These are phyloP conservation scores for Dendroctonus ponderosae DNA, from an alignment of 1,140 invertebrate genomes.

Conservation along the genomic window DNA sequence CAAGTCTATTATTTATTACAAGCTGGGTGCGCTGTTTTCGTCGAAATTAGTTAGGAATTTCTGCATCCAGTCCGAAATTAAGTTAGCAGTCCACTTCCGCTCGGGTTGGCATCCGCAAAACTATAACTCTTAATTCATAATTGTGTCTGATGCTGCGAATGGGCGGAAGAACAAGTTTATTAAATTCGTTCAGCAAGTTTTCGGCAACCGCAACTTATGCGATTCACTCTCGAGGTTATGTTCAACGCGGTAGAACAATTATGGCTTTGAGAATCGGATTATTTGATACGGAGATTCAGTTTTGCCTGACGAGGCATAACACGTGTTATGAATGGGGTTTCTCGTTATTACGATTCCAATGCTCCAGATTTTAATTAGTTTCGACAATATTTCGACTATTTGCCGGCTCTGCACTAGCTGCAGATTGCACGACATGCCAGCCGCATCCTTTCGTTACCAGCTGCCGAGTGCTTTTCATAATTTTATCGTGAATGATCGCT, in stretches of 20 bases:
- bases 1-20: constrained; percentile 19
- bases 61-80: constrained; percentile 19
- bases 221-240: constrained; percentile 5
- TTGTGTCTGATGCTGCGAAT: constrained; percentile 13
- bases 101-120: background rate
- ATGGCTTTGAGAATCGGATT: background rate
- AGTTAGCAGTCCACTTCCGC: constrained; percentile 14
- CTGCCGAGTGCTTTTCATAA: too few relatives aligned
- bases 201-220: constrained; percentile 10
- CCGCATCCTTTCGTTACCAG: too few relatives aligned
- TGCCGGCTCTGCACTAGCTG: too few relatives aligned
- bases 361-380: too few relatives aligned
- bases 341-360: too few relatives aligned
- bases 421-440: too few relatives aligned
- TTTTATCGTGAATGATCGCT: too few relatives aligned
- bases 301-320: too few relatives aligned
- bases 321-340: too few relatives aligned
- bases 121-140: constrained; percentile 23
- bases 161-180: constrained; percentile 13
- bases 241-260: constrained; percentile 5
- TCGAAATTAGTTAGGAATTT: constrained; percentile 22
- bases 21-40: constrained; percentile 10
- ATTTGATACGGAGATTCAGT: too few relatives aligned
- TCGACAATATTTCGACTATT: too few relatives aligned
- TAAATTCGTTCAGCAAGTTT: constrained; percentile 16